Base-by-base conservation (phyloP, 2,113 vertebrate genomes). In the Ciconia maguari region DNA sequence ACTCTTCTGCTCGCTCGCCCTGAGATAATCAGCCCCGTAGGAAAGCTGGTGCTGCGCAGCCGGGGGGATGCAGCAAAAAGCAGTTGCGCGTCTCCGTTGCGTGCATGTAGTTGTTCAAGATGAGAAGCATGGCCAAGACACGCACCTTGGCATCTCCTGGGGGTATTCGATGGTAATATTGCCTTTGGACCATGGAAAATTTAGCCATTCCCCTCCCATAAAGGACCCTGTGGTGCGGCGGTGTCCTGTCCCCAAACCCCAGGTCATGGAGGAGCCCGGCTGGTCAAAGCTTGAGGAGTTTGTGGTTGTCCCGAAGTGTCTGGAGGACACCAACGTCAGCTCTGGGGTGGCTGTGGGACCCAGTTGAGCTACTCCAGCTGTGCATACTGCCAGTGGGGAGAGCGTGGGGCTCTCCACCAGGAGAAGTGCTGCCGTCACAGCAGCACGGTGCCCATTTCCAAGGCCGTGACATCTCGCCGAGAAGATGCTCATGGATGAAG, bases 51-150 rank as follows among this genome's bases (percentile, higher is more conserved):
- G 29, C 14, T 24, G 16, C 1, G 1, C 0, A 0, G 36, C 16
- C 5, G 6, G 21, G 18, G 42, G 44, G 57, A 27, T 0, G 4
- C 5, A 21, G 25, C 24, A 38, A 68, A 69, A 79, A 42, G 44
- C 12, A 21, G 21, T 12, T 71, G 26, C 7, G 1, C 1, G 1
- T 62, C 74, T 68, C 42, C 1, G 2, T 55, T 26, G 26, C 1
- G 0, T 18, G 4, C 11, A 2, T 11, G 46, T 46, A 34, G 38
- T 9, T 57, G 34, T 21, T 83, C 19, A n/a, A 27, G 76, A 19
- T 15, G 51, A 79, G 30, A 10, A 52, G 9, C 15, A 5, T 10
- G 44, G 16, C 38, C 16, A 51, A 32, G 46, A 26, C 9, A 16
- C 3, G 0, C 10, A 0, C 11, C 16, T 71, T 71, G 55, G 26